phyloP scores from a whole-genome alignment of 2,113 vertebrate genomes.

The Triplophysa dalaica region DNA sequence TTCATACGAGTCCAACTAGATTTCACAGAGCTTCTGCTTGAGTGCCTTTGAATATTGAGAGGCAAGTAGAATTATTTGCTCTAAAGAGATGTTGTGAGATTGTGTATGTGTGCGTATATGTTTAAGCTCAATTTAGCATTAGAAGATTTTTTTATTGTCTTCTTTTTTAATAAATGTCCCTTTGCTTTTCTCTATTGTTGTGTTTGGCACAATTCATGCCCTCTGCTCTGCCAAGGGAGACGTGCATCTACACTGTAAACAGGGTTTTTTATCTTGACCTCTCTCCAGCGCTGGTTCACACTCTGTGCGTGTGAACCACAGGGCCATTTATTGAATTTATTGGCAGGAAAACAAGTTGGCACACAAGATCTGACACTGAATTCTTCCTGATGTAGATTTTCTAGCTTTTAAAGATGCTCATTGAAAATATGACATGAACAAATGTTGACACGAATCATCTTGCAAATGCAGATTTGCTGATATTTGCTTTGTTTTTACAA shows the following conservation, averaged over 20 bases:
- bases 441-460: background rate
- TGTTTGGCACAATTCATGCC: conserved; percentile 4
- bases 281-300: conserved; percentile 24
- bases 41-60: conserved; percentile 31
- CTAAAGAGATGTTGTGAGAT: background rate
- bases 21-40: conserved; percentile 24
- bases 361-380: conserved; percentile 7
- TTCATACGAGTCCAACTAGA: conserved; percentile 37
- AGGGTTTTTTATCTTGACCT: conserved; percentile 38
- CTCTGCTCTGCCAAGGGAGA: conserved; percentile 30
- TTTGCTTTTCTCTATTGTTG: conserved; percentile 27
- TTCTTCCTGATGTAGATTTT: conserved; percentile 8
- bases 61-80: conserved; percentile 10
- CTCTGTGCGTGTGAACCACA: conserved; percentile 31
- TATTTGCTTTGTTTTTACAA: background rate
- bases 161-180: conserved; percentile 7
- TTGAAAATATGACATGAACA: background rate
- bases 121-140: background rate
- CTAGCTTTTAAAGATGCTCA: background rate
- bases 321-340: conserved; percentile 28
- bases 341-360: conserved; percentile 37
- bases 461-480: background rate
- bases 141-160: background rate
- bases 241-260: conserved; percentile 28
- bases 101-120: background rate